Evolutionary conservation across 2,113 vertebrate genomes (phyloP).

Genomic region (Saccopteryx leptura): DNA sequence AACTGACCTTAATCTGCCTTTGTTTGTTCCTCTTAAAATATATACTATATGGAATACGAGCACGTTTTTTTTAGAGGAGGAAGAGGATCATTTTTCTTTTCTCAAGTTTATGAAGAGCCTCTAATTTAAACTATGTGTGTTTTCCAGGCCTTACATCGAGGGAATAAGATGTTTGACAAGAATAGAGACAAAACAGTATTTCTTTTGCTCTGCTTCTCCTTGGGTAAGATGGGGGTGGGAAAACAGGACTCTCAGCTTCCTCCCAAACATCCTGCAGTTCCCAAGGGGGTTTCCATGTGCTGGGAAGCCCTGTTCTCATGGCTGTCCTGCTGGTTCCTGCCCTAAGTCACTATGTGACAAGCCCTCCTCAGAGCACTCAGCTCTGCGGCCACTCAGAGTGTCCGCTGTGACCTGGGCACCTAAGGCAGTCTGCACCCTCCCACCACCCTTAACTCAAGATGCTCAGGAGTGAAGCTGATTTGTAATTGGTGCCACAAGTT

Average conservation of each 20-base stretch:
- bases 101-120: not conserved
- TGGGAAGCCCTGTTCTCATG: rapidly evolving
- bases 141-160: not conserved
- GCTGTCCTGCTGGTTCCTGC: rapidly evolving
- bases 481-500: rapidly evolving
- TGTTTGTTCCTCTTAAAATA: not conserved
- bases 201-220: not conserved
- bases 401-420: rapidly evolving
- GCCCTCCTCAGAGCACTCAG: not conserved
- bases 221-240: rapidly evolving
- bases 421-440: rapidly evolving
- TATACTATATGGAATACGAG: not conserved
- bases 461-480: rapidly evolving
- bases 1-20: too few species aligned
- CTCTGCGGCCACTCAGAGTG: not conserved
- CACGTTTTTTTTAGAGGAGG: not conserved
- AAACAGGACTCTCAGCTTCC: not conserved
- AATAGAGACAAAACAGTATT: not conserved
- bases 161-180: not conserved
- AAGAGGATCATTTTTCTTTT: not conserved
- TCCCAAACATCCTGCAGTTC: rapidly evolving
- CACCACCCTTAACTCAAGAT: rapidly evolving
- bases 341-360: too few species aligned
- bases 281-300: too few species aligned
- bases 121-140: not conserved